Base-by-base conservation (phyloP, 2,888 invertebrate species). In the Bombylius major region DNA sequence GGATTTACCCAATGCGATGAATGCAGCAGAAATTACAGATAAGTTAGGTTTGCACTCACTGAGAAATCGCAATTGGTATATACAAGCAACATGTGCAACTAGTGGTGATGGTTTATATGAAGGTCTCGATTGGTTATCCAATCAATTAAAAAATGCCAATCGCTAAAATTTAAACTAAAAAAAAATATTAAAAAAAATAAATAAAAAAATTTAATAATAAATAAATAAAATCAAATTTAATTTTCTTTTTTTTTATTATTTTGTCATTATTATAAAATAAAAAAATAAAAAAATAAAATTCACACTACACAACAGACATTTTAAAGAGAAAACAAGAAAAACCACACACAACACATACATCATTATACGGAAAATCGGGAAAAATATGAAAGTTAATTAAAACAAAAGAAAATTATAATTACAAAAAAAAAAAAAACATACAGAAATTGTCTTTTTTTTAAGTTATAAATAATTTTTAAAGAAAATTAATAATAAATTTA, bases 1-100 rank as follows among this genome's bases (percentile, higher is more conserved):
- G 92, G 99, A 99, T 84, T 83, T 99, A 81, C 98, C 98, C 70
- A 99, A 99, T 78, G 98, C 98, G 68, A 99, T 99, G 98, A 98
- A 96, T 77, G 97, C 98, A 64, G 97, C 98, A 62, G 99, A 99
- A 82, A 96, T 99, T 68, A 99, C 98, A 69, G 98, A 99, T 79
- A 99, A 98, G 83, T 82, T 99, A 75, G 96, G 96, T 63, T 84
- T 99, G 76, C 98, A 98, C 78, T 93, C 94, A 72, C 81, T 98
- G 77, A 87, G 97, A 77, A 96, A 97, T 81, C 90, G 97, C 76
- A 92, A 94, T 78, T 94, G 94, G 94, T 94, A 93, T 80, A 94
- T 94, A 74, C 94, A 93, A 79, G 91, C 93, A 71, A 93, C 91
- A 71, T 99, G 98, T 81, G 99, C 98, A 78, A 98, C 98, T 65